Evolutionary conservation across 2,797 vertebrate species (phyloP).

Genomic region (Microctenopoma stevenorrisi): DNA sequence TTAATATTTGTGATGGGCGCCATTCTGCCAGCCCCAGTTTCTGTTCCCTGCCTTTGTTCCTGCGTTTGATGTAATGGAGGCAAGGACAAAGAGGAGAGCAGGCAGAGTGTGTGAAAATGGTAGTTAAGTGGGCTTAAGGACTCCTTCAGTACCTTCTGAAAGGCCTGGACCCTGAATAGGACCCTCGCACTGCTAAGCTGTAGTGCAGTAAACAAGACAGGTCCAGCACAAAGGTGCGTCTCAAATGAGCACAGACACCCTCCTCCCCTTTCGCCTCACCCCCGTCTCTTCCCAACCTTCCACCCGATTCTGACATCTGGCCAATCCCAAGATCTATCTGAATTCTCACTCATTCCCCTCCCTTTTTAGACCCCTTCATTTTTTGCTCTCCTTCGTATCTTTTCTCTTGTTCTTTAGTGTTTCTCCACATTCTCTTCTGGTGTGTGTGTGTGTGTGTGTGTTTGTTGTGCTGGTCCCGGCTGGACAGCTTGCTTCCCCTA

Average conservation of each 20-base stretch:
- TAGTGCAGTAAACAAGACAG: slow-evolving; percentile 99
- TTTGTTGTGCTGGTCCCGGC: slow-evolving; percentile 71
- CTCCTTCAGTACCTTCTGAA: slow-evolving; percentile 99
- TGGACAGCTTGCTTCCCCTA: slow-evolving; percentile 73
- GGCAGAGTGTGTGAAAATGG: slow-evolving; percentile 99
- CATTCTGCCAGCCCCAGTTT: slow-evolving; percentile 99
- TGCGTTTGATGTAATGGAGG: slow-evolving; percentile 99
- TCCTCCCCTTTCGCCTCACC: slow-evolving; percentile 82
- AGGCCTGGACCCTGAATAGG: slow-evolving; percentile 97
- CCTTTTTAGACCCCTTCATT: slow-evolving; percentile 54
- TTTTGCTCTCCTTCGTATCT: slow-evolving; percentile 70
- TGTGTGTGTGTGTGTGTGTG: slow-evolving; percentile 57
- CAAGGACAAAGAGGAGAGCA: slow-evolving; percentile 99
- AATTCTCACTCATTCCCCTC: slow-evolving; percentile 68
- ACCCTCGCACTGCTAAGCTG: slow-evolving; percentile 99
- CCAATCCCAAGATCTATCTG: slow-evolving; percentile 95
- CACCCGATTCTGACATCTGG: slow-evolving; percentile 97
- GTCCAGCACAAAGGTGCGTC: slow-evolving; percentile 99
- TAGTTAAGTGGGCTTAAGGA: slow-evolving; percentile 99
- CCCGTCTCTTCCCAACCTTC: slow-evolving; percentile 77
- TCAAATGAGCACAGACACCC: slow-evolving; percentile 99
- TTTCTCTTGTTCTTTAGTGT: slow-evolving; percentile 76
- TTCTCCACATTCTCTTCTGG: slow-evolving; percentile 63
- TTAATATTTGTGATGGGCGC: slow-evolving; percentile 99
- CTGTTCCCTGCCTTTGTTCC: slow-evolving; percentile 99